Evolutionary conservation across 2,113 vertebrate genomes (phyloP).

Genomic region (Daubentonia madagascariensis): DNA sequence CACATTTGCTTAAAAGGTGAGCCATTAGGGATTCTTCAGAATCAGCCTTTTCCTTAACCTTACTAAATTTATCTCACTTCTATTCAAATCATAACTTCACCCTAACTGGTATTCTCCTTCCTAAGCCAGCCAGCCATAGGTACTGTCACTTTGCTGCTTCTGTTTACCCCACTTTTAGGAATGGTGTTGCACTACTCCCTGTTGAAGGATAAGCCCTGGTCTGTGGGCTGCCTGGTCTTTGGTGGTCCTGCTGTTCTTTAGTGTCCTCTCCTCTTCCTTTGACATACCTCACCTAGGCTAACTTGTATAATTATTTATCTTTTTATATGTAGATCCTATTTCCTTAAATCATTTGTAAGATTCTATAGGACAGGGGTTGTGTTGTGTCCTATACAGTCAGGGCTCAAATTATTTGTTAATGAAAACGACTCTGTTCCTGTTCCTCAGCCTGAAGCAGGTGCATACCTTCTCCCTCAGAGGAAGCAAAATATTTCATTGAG

Average conservation of each 20-base stretch:
- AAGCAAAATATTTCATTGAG: neutral
- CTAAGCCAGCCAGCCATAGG: accelerated
- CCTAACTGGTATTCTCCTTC: neutral
- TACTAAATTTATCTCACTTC: neutral
- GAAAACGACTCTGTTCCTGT: neutral
- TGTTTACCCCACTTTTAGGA: neutral
- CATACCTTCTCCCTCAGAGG: neutral
- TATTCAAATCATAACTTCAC: neutral
- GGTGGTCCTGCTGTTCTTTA: neutral
- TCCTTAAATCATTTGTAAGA: neutral
- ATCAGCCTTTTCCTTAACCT: neutral
- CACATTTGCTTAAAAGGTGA: neutral
- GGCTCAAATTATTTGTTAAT: neutral
- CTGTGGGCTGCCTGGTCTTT: neutral
- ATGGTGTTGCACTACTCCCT: accelerated
- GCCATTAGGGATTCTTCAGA: neutral
- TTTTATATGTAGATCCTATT: neutral
- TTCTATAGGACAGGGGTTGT: neutral
- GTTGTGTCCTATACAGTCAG: neutral
- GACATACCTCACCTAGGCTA: neutral
- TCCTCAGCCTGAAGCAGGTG: neutral
- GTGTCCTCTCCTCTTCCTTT: neutral
- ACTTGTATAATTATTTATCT: neutral
- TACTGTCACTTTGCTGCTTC: neutral
- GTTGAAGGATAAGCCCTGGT: neutral